Percentiles rank a stretch among this genome's conserved stretches.
phyloP scores from a whole-genome alignment of 2,797 vertebrate species.

The Scolopax rusticola region DNA sequence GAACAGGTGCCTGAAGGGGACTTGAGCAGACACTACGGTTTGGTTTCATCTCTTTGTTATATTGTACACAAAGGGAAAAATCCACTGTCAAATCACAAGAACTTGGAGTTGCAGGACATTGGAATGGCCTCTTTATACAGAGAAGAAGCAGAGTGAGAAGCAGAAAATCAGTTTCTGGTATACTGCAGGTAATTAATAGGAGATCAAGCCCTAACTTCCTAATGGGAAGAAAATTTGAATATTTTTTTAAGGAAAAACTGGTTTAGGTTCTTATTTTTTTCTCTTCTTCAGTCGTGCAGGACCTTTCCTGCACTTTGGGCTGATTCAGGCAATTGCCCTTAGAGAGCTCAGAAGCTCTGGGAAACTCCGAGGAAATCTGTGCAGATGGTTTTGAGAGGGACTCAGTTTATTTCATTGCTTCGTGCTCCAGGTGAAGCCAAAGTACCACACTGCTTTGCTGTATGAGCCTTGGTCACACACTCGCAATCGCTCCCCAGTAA shows the following conservation, averaged over 20 bases:
- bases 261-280: neutral
- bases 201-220: neutral
- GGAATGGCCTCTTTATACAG: neutral
- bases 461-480: neutral
- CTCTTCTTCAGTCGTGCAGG: neutral
- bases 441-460: neutral
- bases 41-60: neutral
- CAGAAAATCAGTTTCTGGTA: neutral
- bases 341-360: neutral
- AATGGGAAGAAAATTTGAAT: neutral
- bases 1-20: neutral
- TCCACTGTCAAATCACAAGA: neutral
- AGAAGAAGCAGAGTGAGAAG: neutral
- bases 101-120: neutral
- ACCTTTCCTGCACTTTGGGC: neutral
- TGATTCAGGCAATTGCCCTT: neutral
- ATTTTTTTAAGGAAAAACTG: neutral
- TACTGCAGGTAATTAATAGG: neutral
- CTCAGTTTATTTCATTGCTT: neutral
- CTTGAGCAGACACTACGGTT: neutral
- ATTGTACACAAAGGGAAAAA: neutral
- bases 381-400: neutral
- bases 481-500: neutral
- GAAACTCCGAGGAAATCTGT: neutral
- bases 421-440: neutral